Percentiles rank a stretch among this genome's conserved stretches.
Evolutionary conservation across 1,140 invertebrate species (phyloP).

Genomic region (Drosophila pallidifrons): DNA sequence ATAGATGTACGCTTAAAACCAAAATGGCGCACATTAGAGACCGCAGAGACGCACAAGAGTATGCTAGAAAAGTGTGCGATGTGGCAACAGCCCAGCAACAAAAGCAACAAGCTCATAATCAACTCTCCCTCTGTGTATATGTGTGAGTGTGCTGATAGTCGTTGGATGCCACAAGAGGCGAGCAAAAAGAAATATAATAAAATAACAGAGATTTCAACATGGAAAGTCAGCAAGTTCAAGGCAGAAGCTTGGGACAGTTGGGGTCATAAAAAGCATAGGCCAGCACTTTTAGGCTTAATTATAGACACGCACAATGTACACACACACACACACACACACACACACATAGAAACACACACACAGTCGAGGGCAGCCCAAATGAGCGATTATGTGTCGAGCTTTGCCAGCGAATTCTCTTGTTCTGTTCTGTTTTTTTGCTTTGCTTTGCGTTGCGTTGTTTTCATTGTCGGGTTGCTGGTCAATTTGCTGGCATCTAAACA

Average conservation of each 20-base stretch:
- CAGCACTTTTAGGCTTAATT: conserved; percentile 79
- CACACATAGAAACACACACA: conserved; percentile 25
- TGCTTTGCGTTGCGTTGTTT: conserved; percentile 8
- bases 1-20: conserved; percentile 63
- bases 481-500: conserved; percentile 69
- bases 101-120: conserved; percentile 76
- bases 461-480: conserved; percentile 38
- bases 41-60: conserved; percentile 61
- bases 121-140: conserved; percentile 43
- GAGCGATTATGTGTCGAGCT: conserved; percentile 54
- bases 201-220: conserved; percentile 59
- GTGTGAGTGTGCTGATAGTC: conserved; percentile 6
- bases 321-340: conserved; percentile 36
- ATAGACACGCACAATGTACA: conserved; percentile 67
- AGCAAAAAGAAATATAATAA: conserved; percentile 54
- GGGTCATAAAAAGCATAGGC: conserved; percentile 71
- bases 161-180: conserved; percentile 45
- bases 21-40: conserved; percentile 81
- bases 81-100: conserved; percentile 16
- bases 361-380: conserved; percentile 35
- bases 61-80: conserved; percentile 59
- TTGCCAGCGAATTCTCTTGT: conserved; percentile 38
- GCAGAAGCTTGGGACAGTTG: conserved; percentile 56
- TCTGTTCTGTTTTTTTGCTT: neutral
- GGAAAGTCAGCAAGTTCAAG: conserved; percentile 68